A percentile compares a stretch with the other conserved stretches of the same genome.
Conservation (phyloP, 2,113 vertebrate genomes). For the Hystrix cristata region DNA sequence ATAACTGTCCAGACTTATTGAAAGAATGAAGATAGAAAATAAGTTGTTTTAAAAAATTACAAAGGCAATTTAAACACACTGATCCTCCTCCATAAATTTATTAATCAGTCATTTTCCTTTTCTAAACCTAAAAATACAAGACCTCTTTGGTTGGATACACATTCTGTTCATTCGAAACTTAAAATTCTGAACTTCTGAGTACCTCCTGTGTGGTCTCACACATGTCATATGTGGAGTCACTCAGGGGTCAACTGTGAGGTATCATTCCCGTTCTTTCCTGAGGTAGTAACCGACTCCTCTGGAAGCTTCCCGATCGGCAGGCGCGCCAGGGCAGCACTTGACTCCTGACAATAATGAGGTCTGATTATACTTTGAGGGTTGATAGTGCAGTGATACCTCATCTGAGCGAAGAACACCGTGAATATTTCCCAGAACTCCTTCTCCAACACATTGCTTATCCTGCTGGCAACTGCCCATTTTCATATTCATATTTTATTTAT, state of each 20-base stretch:
- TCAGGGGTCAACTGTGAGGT: background rate
- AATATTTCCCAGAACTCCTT: background rate
- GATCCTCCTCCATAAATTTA: slow-evolving; percentile 27
- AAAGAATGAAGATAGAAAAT: slow-evolving; percentile 48
- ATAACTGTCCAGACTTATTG: slow-evolving; percentile 31
- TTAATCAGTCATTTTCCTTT: slow-evolving; percentile 41
- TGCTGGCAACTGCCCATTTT: background rate
- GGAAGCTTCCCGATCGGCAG: background rate
- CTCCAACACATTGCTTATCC: background rate
- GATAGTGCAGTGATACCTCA: background rate
- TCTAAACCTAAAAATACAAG: background rate
- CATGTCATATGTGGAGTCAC: slow-evolving; percentile 58
- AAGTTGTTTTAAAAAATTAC: background rate
- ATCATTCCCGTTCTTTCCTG: slow-evolving; percentile 58
- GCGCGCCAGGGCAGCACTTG: slow-evolving; percentile 58
- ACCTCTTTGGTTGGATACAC: background rate
- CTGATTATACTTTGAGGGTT: slow-evolving; percentile 68
- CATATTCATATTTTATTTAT: background rate
- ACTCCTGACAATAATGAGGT: slow-evolving; percentile 78
- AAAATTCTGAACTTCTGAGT: slow-evolving; percentile 37
- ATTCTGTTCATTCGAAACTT: slow-evolving; percentile 21
- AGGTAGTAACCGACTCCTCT: slow-evolving; percentile 66
- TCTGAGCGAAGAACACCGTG: background rate
- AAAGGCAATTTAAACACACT: background rate
- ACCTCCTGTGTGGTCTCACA: background rate